Base-by-base conservation (phyloP, 30 jellyfish, hydroid and myxozoan species). In the Mastigias papua region DNA sequence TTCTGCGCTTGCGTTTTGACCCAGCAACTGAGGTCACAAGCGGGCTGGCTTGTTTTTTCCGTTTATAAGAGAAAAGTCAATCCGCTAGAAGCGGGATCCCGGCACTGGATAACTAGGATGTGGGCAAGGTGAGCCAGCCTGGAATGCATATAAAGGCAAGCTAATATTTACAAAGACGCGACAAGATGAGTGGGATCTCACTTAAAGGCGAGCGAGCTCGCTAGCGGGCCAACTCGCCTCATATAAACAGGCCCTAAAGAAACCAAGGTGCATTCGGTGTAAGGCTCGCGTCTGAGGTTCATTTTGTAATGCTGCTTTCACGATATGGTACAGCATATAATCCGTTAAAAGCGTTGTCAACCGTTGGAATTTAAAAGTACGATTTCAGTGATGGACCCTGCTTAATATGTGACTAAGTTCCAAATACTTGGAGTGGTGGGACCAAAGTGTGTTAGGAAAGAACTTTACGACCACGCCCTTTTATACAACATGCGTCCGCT, bases 201-300 rank as follows among this genome's bases (percentile, higher is more conserved):
- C 33, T 27, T 61, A 8, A 61, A 61, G 73, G 73, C 73, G 22
- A 61, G 22, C 34, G 8, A 61, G 73, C 73, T 61, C 22, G 73
- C 73, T 61, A 61, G 34, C 73, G 73, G 73, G 34, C 73, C 73
- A 61, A 26, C 73, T 26, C 22, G 73, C 73, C 22, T 61, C 73
- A 61, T 61, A 61, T 61, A 61, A 61, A 61, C 34, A 61, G 73
- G 73, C 73, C 22, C 73, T 61, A 61, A 27, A n/a, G n/a, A n/a
- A n/a, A n/a, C n/a, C n/a, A n/a, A n/a, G n/a, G n/a, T n/a, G n/a
- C n/a, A n/a, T n/a, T n/a, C n/a, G n/a, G n/a, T n/a, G n/a, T n/a
- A n/a, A n/a, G n/a, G n/a, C n/a, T n/a, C n/a, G n/a, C n/a, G n/a
- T n/a, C n/a, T n/a, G n/a, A n/a, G n/a, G n/a, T n/a, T n/a, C n/a